Percentiles rank a stretch among this genome's conserved stretches.
Conservation (phyloP, 2,113 vertebrate genomes). For the Peromyscus polionotus region DNA sequence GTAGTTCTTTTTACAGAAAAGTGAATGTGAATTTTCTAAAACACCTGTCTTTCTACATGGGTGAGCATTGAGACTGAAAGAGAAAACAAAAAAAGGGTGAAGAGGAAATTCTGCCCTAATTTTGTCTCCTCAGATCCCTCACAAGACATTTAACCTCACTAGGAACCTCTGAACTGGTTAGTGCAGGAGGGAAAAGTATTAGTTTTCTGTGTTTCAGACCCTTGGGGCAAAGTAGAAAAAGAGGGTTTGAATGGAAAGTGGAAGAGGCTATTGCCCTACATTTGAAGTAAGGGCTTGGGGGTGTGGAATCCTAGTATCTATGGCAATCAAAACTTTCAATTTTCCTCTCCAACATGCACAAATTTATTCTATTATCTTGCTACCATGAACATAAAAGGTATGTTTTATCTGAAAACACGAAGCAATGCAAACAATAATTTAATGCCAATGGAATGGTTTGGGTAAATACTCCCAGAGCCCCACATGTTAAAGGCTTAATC, state of each 20-base stretch:
- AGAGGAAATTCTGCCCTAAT: neutral
- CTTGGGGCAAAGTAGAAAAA: neutral
- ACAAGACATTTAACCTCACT: neutral
- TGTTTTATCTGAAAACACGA: neutral
- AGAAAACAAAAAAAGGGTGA: neutral
- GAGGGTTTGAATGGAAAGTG: neutral
- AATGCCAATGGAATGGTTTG: neutral
- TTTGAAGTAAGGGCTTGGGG: neutral
- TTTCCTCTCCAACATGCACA: neutral
- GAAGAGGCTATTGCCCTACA: neutral
- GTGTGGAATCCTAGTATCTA: neutral
- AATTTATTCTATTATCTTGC: neutral
- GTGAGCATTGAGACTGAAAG: constrained; percentile 17
- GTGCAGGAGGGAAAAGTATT: neutral
- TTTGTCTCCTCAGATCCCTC: neutral
- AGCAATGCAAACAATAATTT: neutral
- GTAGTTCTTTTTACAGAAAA: neutral
- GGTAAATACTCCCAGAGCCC: no score
- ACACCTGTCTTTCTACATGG: neutral
- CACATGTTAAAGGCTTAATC: rapidly evolving
- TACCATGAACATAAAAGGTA: neutral
- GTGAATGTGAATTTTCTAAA: neutral
- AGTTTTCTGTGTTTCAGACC: constrained; percentile 32
- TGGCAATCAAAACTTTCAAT: neutral
- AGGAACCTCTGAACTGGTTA: neutral